Conservation (phyloP, 2,113 vertebrate species). For the Rhadina sibilatrix region DNA sequence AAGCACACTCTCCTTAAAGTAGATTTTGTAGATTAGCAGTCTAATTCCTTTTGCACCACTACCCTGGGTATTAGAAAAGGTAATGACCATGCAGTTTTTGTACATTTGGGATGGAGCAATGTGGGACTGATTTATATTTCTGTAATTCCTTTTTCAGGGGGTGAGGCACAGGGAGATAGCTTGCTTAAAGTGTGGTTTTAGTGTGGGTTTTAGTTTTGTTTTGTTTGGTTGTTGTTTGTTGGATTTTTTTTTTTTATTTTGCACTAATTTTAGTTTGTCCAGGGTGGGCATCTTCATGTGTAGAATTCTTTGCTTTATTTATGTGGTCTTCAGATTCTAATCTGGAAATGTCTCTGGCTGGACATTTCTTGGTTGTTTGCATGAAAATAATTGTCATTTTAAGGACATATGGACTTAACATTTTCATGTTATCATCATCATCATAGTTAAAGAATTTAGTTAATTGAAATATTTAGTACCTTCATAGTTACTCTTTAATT, state of each 20-base stretch:
- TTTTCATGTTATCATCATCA: neutral
- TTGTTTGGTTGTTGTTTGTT: neutral
- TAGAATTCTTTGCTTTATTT: neutral
- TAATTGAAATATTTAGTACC: neutral
- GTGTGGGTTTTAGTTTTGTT: neutral
- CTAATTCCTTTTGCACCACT: neutral
- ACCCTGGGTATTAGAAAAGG: neutral
- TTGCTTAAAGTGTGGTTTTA: neutral
- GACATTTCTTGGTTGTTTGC: neutral
- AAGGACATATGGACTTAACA: fast-evolving
- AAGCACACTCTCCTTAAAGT: neutral
- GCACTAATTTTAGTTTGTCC: neutral
- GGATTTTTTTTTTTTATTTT: neutral
- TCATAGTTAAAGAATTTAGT: neutral
- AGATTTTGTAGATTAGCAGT: neutral
- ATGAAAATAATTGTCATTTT: neutral
- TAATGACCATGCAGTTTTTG: neutral
- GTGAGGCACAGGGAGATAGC: fast-evolving
- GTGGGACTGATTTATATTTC: neutral
- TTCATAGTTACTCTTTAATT: neutral
- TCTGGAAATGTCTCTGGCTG: neutral
- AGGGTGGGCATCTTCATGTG: neutral
- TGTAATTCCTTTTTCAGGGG: neutral
- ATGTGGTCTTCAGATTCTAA: neutral
- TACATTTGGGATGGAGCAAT: neutral